Percentiles rank a stretch among this genome's conserved stretches.
phyloP scores from a whole-genome alignment of 1,140 invertebrate species.

The Galendromus occidentalis region DNA sequence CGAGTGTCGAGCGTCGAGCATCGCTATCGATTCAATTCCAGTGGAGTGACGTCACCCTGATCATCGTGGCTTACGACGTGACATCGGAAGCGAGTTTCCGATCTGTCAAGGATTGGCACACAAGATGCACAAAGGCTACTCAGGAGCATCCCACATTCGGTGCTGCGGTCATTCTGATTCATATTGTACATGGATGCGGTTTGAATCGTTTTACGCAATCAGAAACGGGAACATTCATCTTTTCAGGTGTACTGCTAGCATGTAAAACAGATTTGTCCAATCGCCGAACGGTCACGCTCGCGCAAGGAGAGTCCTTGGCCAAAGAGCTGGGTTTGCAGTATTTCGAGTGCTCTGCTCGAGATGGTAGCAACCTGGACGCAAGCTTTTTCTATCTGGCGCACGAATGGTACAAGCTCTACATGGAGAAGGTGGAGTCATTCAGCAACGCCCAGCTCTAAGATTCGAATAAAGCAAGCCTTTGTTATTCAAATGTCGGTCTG shows the following conservation, averaged over 20 bases:
- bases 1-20: no score
- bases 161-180: no score
- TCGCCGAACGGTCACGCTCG: neutral
- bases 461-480: neutral
- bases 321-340: neutral
- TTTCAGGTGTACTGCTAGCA: neutral
- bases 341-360: neutral
- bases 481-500: no score
- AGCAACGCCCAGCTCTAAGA: neutral
- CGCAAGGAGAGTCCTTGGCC: neutral
- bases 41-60: neutral
- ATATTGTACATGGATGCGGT: no score
- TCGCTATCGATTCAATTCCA: neutral
- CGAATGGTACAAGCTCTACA: conserved; percentile 7
- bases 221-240: no score
- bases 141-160: neutral
- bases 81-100: neutral
- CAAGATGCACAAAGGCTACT: neutral
- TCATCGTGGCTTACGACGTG: neutral
- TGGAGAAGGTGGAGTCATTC: neutral
- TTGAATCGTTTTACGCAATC: no score
- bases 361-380: neutral
- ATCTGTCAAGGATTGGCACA: neutral
- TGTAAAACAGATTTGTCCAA: conserved; percentile 2
- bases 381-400: neutral